Base-by-base conservation (phyloP, 2,888 invertebrate species). In the Platycheirus rosarum region DNA sequence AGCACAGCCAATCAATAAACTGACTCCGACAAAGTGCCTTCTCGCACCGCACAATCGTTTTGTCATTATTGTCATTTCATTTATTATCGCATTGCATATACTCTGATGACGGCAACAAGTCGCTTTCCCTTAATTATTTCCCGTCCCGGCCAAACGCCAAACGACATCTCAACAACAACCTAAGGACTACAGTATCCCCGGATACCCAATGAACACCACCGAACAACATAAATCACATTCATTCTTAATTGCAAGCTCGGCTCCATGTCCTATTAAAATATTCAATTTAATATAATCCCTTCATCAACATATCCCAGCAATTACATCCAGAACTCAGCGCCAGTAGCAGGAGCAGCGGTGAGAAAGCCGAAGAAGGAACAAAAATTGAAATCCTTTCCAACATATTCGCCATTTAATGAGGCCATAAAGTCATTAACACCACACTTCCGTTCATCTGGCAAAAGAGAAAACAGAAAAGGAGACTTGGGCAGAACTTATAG, bases 361-460 rank as follows among this genome's bases (percentile, higher is more conserved):
- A 2, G 7, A 29, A 18, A 29, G 29, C 13, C 8, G 23, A 40
- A 14, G n/a, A 13, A 35, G 16, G 14, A 37, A 42, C 13, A 48
- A 48, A 26, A 48, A 20, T n/a, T n/a, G 18, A 26, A 60, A 42
- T 42, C 26, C 11, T 44, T 60, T 60, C 60, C 44, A 44, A 42
- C 57, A 60, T 60, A 60, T 60, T 60, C 57, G 42, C 26, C 32
- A 48, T 48, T 63, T 63, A 48, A 63, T 63, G 63, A 63, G 63
- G 48, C 63, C 48, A 63, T 63, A 37, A 79, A 75, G 75, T 57
- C 75, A 75, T 75, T 79, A 75, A 63, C 63, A 69, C 75, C 69
- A 46, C 68, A 63, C 78, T 79, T 68, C 68, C 69, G 66, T 26
- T 48, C 51, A n/a, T 55, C 37, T 55, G 2, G 8, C 29, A 20